phyloP scores from a whole-genome alignment of 2,113 vertebrate species.

The Sus scrofa region T2T-Sscrofa CM000830.6:28378501-28379000 shows the following conservation, averaged over 20 bases:
- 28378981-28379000: background rate
- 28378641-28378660: background rate
- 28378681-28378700: background rate
- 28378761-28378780: conserved; percentile 45
- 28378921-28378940: background rate
- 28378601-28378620: background rate
- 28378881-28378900: background rate
- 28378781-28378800: background rate
- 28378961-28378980: background rate
- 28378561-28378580: background rate
- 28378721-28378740: background rate
- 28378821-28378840: conserved; percentile 7
- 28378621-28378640: conserved; percentile 25
- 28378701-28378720: background rate
- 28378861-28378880: background rate
- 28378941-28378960: background rate
- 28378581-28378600: background rate
- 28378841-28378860: background rate
- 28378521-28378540: background rate
- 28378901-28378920: background rate
- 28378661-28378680: conserved; percentile 18
- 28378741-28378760: background rate
- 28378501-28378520: background rate
- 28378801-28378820: conserved; percentile 40
- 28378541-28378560: background rate